These are phyloP conservation scores for Drosophila seguyi DNA, from an alignment of 1,140 invertebrate species.

Conservation along the genomic window DNA sequence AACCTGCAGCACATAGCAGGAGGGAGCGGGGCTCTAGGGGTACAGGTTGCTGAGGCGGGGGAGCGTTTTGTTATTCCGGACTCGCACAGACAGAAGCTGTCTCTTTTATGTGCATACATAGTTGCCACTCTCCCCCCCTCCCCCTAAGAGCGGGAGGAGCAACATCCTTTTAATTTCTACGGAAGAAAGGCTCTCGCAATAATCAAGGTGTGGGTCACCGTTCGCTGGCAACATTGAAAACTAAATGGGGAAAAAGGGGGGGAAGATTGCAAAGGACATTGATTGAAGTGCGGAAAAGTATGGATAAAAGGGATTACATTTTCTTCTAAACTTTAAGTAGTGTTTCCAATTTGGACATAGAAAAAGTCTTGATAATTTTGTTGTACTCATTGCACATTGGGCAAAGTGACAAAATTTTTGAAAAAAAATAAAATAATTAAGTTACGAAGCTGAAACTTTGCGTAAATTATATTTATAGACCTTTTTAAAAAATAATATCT, in stretches of 20 bases:
- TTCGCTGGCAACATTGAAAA: conserved; percentile 16
- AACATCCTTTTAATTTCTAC: conserved; percentile 61
- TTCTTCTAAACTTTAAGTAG: not conserved
- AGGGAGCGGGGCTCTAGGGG: not conserved
- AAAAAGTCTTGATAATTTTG: no score
- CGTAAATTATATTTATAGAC: no score
- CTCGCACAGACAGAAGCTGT: conserved; percentile 62
- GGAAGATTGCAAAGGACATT: conserved; percentile 3
- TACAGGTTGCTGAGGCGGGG: conserved; percentile 25
- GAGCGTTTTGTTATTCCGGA: conserved; percentile 64
- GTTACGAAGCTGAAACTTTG: no score
- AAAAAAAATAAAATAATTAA: no score
- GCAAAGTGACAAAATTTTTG: no score
- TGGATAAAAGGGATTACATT: not conserved
- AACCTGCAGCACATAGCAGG: conserved; percentile 16
- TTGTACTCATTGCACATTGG: no score
- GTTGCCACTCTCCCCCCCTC: no score
- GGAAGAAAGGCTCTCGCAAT: not conserved
- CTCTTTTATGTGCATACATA: conserved; percentile 46
- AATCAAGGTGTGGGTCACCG: conserved; percentile 37
- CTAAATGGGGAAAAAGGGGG: not conserved
- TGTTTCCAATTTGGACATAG: not conserved
- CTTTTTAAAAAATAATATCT: no score
- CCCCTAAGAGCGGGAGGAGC: not conserved
- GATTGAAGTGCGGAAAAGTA: not conserved